Evolutionary conservation across 2,888 invertebrate species (phyloP).

Genomic region (Pelosia muscerda): DNA sequence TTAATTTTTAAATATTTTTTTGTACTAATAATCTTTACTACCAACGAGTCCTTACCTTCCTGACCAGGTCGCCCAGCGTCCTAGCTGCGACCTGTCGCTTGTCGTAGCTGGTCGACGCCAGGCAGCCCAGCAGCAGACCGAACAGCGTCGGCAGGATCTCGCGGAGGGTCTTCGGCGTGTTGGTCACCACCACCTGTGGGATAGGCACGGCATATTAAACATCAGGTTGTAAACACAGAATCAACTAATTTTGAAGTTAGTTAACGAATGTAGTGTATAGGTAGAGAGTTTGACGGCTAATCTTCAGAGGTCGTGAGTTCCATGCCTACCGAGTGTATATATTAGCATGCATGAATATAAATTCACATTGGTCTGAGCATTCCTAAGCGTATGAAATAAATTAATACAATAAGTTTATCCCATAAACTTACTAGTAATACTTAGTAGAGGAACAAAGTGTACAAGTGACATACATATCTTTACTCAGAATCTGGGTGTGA

Average conservation of each 20-base stretch:
- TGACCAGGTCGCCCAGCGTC: conserved; percentile 98
- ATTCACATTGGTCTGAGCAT: too few relatives aligned
- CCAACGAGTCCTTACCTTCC: conserved; percentile 87
- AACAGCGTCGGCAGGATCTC: conserved; percentile 98
- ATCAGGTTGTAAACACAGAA: neutral
- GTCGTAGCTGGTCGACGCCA: conserved; percentile 98
- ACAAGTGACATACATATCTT: too few relatives aligned
- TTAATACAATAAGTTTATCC: too few relatives aligned
- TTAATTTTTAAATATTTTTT: too few relatives aligned
- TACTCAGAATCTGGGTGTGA: too few relatives aligned
- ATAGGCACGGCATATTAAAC: neutral
- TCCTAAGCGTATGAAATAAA: too few relatives aligned
- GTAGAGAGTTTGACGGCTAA: too few relatives aligned
- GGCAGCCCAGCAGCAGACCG: conserved; percentile 95
- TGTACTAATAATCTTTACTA: neutral
- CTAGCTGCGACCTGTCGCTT: conserved; percentile 98
- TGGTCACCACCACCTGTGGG: conserved; percentile 95
- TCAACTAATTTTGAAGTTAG: neutral
- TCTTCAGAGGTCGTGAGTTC: too few relatives aligned
- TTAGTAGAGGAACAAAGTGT: too few relatives aligned
- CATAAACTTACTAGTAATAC: too few relatives aligned
- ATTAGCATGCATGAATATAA: too few relatives aligned
- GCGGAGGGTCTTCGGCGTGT: conserved; percentile 97
- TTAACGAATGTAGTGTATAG: neutral
- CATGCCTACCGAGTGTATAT: too few relatives aligned